Evolutionary conservation across 2,797 vertebrate species (phyloP), one percentile per base, ranked within the genome.

Genomic region (Oreochromis mossambicus): DNA sequence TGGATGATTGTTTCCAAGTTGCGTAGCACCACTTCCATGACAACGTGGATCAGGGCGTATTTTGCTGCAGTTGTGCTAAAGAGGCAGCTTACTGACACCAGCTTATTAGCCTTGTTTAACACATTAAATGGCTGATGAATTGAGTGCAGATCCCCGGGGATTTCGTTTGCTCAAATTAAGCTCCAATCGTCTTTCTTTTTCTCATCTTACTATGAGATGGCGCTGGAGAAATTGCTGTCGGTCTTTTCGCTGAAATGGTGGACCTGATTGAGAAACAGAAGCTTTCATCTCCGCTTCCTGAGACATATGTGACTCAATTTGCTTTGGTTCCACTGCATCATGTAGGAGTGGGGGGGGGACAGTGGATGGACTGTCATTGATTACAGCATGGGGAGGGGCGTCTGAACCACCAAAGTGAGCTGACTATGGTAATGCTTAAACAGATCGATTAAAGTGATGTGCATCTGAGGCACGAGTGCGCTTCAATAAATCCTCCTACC

Each of bases 401-500:
- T 17, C 15, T 32, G 63, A 89, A 54, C 58, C 46, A 86, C 77
- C 46, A 77, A 76, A 87, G 89, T 51, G 81, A 92, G 91, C 91
- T 81, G 90, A 89, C 93, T 91, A 93, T 91, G 89, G 91, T 94
- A 94, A 94, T 94, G 90, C 90, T 89, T 91, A 83, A 87, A 82
- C 68, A 10, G 88, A 95, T 96, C 89, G 87, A 95, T 96, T 90
- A 86, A 80, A 91, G 90, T 89, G 90, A 92, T 93, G 89, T 90
- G 88, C 85, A 82, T 90, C 87, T 90, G 90, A 89, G 86, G 89
- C 89, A 88, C 78, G 84, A 84, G 88, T 90, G 82, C 26, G 15
- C 88, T 79, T 85, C 87, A 82, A 92, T 95, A 94, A 94, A 94
- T 95, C 88, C 90, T 91, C 70, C 85, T 82, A 50, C 24, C 85